These are phyloP conservation scores for Hippocampus kuda DNA, from an alignment of 2,797 vertebrate genomes.

Conservation along the genomic window DNA sequence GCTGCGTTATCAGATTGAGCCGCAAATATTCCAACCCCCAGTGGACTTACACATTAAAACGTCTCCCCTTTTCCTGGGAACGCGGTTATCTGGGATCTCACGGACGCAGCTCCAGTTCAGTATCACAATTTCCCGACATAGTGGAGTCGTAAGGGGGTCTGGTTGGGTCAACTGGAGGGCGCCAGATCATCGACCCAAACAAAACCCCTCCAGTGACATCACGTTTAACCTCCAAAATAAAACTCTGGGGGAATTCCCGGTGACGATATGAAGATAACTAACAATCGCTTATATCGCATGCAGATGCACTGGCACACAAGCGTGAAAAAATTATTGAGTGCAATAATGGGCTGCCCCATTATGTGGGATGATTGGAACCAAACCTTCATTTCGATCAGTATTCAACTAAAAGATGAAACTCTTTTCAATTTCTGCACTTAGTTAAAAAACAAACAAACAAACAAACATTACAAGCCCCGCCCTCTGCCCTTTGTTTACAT, in stretches of 20 bases:
- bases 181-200: constrained; percentile 4
- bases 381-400: too few species aligned
- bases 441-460: too few species aligned
- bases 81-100: constrained; percentile 28
- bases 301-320: too few species aligned
- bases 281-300: too few species aligned
- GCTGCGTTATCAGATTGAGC: neutral
- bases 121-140: constrained; percentile 15
- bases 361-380: too few species aligned
- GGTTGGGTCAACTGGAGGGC: constrained; percentile 18
- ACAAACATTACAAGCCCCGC: too few species aligned
- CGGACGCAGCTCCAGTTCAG: constrained; percentile 10
- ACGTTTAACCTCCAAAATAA: neutral
- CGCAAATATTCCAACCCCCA: constrained; percentile 7
- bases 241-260: neutral
- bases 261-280: neutral
- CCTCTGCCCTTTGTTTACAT: too few species aligned
- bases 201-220: neutral
- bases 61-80: constrained; percentile 29
- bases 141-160: neutral
- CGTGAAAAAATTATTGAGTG: too few species aligned
- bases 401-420: too few species aligned
- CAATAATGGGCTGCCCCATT: too few species aligned
- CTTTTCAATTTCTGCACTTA: too few species aligned
- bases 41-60: constrained; percentile 7